Evolutionary conservation across 2,888 invertebrate genomes (phyloP).

Genomic region (Strigamia maritima): DNA sequence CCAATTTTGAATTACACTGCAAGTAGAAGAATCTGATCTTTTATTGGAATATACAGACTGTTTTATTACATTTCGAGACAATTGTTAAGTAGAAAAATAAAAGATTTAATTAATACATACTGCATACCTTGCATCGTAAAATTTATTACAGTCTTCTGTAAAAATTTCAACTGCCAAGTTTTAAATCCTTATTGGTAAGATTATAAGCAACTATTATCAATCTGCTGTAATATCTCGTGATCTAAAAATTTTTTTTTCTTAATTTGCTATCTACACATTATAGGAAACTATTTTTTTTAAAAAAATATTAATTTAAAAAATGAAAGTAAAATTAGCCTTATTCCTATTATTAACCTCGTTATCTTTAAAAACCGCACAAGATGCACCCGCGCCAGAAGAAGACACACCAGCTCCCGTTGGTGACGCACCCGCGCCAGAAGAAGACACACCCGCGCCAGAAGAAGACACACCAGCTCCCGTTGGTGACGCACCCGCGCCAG

Average conservation of each 20-base stretch:
- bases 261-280: neutral
- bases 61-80: neutral
- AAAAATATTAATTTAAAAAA: conserved; percentile 8
- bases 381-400: conserved; percentile 36
- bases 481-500: too few relatives aligned
- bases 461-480: conserved; percentile 22
- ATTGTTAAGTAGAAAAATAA: neutral
- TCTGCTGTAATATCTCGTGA: neutral
- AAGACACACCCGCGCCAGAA: conserved; percentile 23
- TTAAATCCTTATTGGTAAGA: neutral
- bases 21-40: neutral
- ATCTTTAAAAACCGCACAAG: neutral
- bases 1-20: neutral
- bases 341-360: neutral
- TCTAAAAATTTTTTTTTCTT: neutral
- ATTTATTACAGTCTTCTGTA: neutral
- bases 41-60: neutral
- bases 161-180: neutral
- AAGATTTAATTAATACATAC: neutral
- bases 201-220: neutral
- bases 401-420: conserved; percentile 34
- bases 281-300: neutral
- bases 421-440: conserved; percentile 38
- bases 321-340: conserved; percentile 66
- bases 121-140: neutral